These are phyloP conservation scores for Bergia sp. DNA, from an alignment of 92 coral and sea anemone species.

Conservation along the genomic window DNA sequence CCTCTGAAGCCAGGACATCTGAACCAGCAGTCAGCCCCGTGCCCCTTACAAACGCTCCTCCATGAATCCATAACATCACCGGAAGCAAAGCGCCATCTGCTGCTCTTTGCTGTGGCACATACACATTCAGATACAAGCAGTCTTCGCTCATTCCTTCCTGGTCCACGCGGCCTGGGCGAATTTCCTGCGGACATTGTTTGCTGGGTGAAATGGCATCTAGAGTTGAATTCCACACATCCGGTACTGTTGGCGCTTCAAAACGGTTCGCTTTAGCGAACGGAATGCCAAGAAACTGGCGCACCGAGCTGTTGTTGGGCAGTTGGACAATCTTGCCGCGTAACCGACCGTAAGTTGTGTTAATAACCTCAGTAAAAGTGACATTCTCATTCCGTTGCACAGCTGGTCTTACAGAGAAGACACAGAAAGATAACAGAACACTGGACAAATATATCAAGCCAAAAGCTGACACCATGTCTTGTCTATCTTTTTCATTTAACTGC, in stretches of 20 bases:
- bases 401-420: too few relatives aligned
- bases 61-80: slow-evolving; percentile 56
- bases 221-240: slow-evolving; percentile 31
- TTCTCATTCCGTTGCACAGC: not conserved
- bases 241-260: slow-evolving; percentile 24
- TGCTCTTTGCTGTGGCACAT: slow-evolving; percentile 37
- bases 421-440: not conserved
- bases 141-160: slow-evolving; percentile 53
- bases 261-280: slow-evolving; percentile 44
- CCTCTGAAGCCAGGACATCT: slow-evolving; percentile 37
- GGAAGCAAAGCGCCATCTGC: slow-evolving; percentile 15
- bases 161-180: not conserved
- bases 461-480: not conserved
- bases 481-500: not conserved
- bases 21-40: slow-evolving; percentile 2
- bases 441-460: not conserved
- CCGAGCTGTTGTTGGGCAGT: slow-evolving; percentile 7
- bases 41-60: slow-evolving; percentile 42
- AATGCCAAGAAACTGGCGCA: slow-evolving; percentile 26
- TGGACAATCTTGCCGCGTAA: slow-evolving; percentile 7
- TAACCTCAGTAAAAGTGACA: not conserved
- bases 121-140: slow-evolving; percentile 55
- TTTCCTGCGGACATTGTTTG: slow-evolving; percentile 23
- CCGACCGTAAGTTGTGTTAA: slow-evolving; percentile 40
- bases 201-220: slow-evolving; percentile 2